Conservation (phyloP, 2,113 vertebrate genomes). For the Cochlearius cochlearius region DNA sequence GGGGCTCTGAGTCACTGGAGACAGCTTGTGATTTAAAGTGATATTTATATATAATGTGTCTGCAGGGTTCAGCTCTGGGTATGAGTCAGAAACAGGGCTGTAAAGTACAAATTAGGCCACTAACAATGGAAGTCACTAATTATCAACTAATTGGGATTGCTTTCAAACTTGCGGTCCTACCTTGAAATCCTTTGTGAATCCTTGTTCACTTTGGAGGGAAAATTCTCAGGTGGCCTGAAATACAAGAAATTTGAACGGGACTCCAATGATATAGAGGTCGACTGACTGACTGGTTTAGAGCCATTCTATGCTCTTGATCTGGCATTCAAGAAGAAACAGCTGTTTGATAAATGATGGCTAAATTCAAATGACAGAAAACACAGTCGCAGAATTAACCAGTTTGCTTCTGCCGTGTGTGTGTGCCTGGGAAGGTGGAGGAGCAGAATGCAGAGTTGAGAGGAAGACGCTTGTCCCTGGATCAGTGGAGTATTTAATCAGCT, state of each 20-base stretch:
- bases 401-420: not conserved
- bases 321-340: not conserved
- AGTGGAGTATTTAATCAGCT: not conserved
- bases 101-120: not conserved
- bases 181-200: not conserved
- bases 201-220: not conserved
- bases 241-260: not conserved
- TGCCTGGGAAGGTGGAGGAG: not conserved
- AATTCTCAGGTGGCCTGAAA: not conserved
- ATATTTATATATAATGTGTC: not conserved
- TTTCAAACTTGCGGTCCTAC: not conserved
- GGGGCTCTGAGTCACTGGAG: slow-evolving; percentile 32
- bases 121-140: not conserved
- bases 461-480: not conserved
- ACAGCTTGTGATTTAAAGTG: not conserved
- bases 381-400: not conserved
- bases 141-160: not conserved
- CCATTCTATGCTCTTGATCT: not conserved
- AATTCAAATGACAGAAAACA: not conserved
- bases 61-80: slow-evolving; percentile 3
- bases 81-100: slow-evolving; percentile 9
- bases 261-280: not conserved
- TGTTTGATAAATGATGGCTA: not conserved
- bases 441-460: not conserved
- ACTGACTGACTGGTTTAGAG: not conserved